phyloP scores from a whole-genome alignment of 2,797 vertebrate species.

The Halcyon leucocephala region DNA sequence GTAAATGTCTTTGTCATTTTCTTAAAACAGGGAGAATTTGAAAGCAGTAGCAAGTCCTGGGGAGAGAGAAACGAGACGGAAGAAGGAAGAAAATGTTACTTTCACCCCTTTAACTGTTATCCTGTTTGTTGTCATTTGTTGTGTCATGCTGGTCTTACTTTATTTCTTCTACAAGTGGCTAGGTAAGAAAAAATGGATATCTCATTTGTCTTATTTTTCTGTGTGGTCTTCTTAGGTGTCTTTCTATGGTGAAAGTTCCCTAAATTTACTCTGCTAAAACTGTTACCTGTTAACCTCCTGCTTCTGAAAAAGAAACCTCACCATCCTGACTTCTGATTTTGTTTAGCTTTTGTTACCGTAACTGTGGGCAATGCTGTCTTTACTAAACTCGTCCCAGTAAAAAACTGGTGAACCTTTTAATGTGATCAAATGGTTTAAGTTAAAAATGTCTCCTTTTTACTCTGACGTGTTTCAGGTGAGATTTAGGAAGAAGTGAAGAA shows the following conservation, averaged over 20 bases:
- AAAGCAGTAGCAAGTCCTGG: conserved; percentile 40
- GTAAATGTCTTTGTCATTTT: not conserved
- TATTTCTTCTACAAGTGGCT: conserved; percentile 95
- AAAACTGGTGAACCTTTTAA: not conserved
- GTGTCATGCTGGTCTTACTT: conserved; percentile 92
- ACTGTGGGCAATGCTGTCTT: not conserved
- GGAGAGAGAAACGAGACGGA: conserved; percentile 75
- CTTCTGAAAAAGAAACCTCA: not conserved
- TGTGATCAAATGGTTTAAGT: not conserved
- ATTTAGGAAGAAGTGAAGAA: not conserved
- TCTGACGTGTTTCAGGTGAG: not conserved
- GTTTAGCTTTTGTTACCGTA: not conserved
- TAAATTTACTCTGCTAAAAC: not conserved
- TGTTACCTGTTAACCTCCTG: not conserved
- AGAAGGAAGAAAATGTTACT: conserved; percentile 85
- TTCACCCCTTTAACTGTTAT: conserved; percentile 90
- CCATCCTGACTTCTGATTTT: not conserved
- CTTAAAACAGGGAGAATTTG: conserved; percentile 81
- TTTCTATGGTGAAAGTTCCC: not conserved
- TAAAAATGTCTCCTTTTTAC: not conserved
- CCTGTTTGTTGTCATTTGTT: conserved; percentile 90
- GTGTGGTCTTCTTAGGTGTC: not conserved
- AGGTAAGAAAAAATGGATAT: conserved; percentile 80
- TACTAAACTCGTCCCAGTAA: not conserved
- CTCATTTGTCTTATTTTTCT: not conserved